Conservation (phyloP, 2,113 vertebrate species). For the Melanocharis versteri region DNA sequence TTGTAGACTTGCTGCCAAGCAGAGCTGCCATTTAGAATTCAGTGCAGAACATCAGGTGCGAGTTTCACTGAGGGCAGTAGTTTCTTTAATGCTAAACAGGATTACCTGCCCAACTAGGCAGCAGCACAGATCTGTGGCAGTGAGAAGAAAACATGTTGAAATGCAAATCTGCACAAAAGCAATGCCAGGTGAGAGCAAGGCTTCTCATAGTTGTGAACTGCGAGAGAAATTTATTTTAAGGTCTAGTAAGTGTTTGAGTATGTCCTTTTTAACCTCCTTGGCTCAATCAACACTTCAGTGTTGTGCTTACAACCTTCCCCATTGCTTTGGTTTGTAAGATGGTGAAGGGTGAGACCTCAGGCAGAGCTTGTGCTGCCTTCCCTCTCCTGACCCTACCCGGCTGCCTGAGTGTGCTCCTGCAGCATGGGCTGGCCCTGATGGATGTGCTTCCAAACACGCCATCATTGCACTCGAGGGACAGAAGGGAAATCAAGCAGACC, state of each 20-base stretch:
- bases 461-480: accelerated
- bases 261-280: neutral
- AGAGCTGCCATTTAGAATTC: neutral
- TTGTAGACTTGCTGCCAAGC: neutral
- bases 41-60: neutral
- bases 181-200: neutral
- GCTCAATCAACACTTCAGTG: neutral
- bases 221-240: neutral
- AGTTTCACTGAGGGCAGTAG: neutral
- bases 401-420: neutral
- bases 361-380: neutral
- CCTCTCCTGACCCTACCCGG: accelerated
- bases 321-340: neutral
- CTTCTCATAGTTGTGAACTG: neutral
- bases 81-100: neutral
- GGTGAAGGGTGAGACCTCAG: neutral
- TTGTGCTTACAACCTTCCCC: neutral
- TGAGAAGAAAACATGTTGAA: neutral
- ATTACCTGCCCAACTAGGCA: neutral
- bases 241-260: neutral
- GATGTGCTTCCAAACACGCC: neutral
- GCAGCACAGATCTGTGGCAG: neutral
- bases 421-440: neutral
- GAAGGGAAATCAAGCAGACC: neutral
- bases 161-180: neutral